A percentile compares a stretch with the other conserved stretches of the same genome.
These are phyloP conservation scores for Pherbina coryleti DNA, from an alignment of 2,888 invertebrate genomes.

Conservation along the genomic window DNA sequence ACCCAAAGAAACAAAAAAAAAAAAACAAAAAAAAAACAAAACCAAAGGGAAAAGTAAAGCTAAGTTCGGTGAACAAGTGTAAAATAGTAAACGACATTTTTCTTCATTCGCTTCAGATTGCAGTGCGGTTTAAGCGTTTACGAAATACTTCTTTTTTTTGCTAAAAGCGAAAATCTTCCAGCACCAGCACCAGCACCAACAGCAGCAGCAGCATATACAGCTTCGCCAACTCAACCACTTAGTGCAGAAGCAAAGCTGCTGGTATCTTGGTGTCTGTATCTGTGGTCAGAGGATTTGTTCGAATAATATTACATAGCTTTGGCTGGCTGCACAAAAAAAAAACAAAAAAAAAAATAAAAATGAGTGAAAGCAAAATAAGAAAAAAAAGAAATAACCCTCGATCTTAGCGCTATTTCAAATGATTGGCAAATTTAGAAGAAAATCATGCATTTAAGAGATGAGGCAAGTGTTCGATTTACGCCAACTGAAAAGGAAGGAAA, in stretches of 20 bases:
- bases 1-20: no score
- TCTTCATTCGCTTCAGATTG: slow-evolving; percentile 22
- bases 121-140: slow-evolving; percentile 30
- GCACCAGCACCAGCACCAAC: no score
- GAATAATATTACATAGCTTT: slow-evolving; percentile 29
- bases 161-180: slow-evolving; percentile 17
- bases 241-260: background rate
- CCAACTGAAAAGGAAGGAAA: no score
- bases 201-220: background rate
- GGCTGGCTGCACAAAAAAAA: background rate
- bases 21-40: no score
- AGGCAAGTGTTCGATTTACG: no score
- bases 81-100: slow-evolving; percentile 34
- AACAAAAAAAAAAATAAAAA: background rate
- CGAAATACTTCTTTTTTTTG: background rate
- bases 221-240: background rate
- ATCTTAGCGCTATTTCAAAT: no score
- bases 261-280: slow-evolving; percentile 23
- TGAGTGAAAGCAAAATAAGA: background rate
- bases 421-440: no score
- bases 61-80: slow-evolving; percentile 30
- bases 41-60: background rate
- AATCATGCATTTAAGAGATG: no score
- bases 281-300: slow-evolving; percentile 38
- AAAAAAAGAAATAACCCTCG: background rate